Conservation (phyloP, 2,888 invertebrate species). For the Anorthoa munda region DNA sequence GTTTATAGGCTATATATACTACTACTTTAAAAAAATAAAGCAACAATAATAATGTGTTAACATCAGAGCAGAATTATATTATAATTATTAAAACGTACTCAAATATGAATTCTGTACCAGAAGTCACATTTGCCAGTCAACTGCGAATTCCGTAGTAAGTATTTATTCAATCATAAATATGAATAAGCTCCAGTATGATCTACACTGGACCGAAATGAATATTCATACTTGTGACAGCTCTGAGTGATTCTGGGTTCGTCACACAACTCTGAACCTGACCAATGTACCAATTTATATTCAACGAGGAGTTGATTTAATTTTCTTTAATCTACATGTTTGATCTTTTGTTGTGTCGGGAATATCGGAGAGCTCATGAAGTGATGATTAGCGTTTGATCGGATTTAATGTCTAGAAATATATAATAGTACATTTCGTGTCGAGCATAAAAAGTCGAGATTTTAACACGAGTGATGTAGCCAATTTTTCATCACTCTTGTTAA, state of each 20-base stretch:
- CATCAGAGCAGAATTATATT: too few relatives aligned
- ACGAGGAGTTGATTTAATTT: slow-evolving; percentile 15
- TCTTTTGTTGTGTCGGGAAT: neutral
- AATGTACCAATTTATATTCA: slow-evolving; percentile 15
- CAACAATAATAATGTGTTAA: too few relatives aligned
- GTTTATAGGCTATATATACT: too few relatives aligned
- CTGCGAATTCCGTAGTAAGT: slow-evolving; percentile 47
- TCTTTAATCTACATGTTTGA: neutral
- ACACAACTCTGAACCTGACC: slow-evolving; percentile 16
- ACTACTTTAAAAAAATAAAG: too few relatives aligned
- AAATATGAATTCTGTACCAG: slow-evolving; percentile 25
- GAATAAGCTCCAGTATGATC: slow-evolving; percentile 50
- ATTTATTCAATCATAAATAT: slow-evolving; percentile 68
- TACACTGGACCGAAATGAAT: slow-evolving; percentile 53
- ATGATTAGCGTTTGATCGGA: too few relatives aligned
- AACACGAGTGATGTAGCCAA: too few relatives aligned
- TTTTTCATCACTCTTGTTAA: too few relatives aligned
- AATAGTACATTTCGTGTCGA: too few relatives aligned
- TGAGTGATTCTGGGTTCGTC: slow-evolving; percentile 28
- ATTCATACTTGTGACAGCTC: slow-evolving; percentile 57
- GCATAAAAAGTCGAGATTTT: too few relatives aligned
- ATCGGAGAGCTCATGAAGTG: too few relatives aligned
- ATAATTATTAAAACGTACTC: slow-evolving; percentile 15
- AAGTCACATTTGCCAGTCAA: slow-evolving; percentile 30
- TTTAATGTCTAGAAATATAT: too few relatives aligned